Base-by-base conservation (phyloP, 1,140 invertebrate genomes). In the Lasioglossum baleicum region DNA sequence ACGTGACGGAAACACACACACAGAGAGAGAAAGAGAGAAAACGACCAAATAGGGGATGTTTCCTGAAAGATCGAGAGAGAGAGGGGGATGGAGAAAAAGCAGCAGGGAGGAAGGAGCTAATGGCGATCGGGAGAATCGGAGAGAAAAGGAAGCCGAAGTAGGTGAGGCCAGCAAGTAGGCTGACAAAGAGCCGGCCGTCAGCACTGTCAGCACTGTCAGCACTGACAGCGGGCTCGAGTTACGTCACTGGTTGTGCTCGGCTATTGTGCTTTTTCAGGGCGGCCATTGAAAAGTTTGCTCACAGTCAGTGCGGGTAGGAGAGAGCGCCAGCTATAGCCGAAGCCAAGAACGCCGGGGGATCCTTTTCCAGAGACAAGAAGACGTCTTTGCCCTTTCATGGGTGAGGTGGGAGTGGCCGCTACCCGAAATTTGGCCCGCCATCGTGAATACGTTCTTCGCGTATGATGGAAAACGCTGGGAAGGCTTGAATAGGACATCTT, bases 151-250 rank as follows among this genome's bases (percentile, higher is more conserved):
- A 42, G 71, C 51, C 74, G 70, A 82, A 87, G 88, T 87, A 87
- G 87, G 83, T 83, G 87, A 89, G 83, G 83, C 85, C 82, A 88
- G 78, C 84, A 76, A 88, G 69, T 74, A 82, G 82, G 77, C 81
- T 81, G 64, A 91, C 90, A 90, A 91, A 88, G 83, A 83, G 80
- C 64, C 80, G 82, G 87, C 87, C 89, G 87, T 88, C 87, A 89
- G 87, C 79, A 80, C 84, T 89, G 87, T 88, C 87, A 89, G 87
- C 79, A 80, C 84, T 89, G 88, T 87, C 87, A 89, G 85, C 77
- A 75, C 78, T 91, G 88, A 89, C 89, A 85, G 87, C 81, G 86
- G 83, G 88, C 87, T 92, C 91, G 89, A 89, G 89, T 92, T 92
- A 92, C 91, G 90, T 92, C 89, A 92, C 90, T 89, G 87, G 83